A percentile compares a stretch with the other conserved stretches of the same genome.
phyloP scores from a whole-genome alignment of 2,797 vertebrate species.

The Dendrocincla tyrannina region DNA sequence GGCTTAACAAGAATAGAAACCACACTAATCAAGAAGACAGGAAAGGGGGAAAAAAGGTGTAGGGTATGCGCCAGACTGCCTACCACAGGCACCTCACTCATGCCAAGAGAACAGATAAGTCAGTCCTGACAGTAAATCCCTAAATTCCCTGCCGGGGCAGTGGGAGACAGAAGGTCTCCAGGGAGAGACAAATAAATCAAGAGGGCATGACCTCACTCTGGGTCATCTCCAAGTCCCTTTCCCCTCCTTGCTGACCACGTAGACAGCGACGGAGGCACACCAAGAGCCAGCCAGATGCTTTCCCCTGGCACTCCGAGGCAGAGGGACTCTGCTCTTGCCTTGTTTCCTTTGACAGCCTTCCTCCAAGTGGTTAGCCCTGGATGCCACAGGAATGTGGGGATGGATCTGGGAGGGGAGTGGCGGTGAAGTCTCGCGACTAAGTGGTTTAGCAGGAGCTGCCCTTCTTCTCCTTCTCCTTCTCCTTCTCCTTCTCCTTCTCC shows the following conservation, averaged over 20 bases:
- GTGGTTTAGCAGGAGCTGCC: not conserved
- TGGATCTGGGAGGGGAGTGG: not conserved
- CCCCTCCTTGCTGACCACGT: not conserved
- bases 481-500: not conserved
- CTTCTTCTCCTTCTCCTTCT: fast-evolving
- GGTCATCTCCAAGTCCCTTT: not conserved
- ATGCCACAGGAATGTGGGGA: constrained; percentile 15
- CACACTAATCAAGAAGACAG: not conserved
- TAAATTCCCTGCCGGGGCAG: not conserved
- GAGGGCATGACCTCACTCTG: not conserved
- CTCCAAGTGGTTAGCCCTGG: not conserved
- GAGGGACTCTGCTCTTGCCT: not conserved
- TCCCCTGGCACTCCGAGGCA: fast-evolving
- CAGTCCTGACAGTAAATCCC: constrained; percentile 34
- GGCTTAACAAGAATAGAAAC: not conserved
- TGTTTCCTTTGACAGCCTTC: not conserved
- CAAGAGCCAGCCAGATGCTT: not conserved
- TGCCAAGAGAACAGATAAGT: constrained; percentile 58
- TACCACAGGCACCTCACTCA: constrained; percentile 13
- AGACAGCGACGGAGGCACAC: not conserved
- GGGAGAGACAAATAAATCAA: constrained; percentile 18
- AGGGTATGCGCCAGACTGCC: constrained; percentile 12
- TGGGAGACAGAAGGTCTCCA: constrained; percentile 16
- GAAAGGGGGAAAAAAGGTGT: not conserved
- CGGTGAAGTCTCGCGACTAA: not conserved